Base-by-base conservation (phyloP, 2,113 vertebrate genomes). In the Eonycteris spelaea region DNA sequence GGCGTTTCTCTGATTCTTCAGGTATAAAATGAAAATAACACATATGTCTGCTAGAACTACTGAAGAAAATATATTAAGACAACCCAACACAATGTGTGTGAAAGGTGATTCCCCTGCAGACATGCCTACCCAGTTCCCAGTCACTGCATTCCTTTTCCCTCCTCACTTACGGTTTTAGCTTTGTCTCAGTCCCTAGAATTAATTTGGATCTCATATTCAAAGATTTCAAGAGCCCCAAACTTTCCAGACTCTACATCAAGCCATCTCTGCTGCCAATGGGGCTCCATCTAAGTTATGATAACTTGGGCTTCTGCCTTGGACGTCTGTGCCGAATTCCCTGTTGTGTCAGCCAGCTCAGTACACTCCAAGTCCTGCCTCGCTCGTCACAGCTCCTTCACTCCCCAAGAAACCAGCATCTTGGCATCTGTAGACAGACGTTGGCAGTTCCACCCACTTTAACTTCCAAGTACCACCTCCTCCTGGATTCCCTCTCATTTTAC, bases 71-170 rank as follows among this genome's bases (percentile, higher is more conserved):
- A 61, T 16, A 51, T 51, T 51, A 61, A 77, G 26, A n/a, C 86
- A 53, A 68, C 16, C 75, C 45, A 28, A 38, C 22, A 45, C 43
- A 16, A 22, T 19, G 7, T 26, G 45, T n/a, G 26, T 65, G 35
- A 30, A 91, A 45, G 75, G 26, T 1, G 0, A 35, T 13, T n/a
- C 21, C 2, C 3, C 6, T 26, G 3, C 0, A 6, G 65, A 26
- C 33, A 63, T 21, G 43, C 22, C 57, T 15, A 1, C 61, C 51
- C n/a, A 51, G 83, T 35, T n/a, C n/a, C 24, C 24, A 63, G 22
- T 19, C 45, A 65, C 53, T 43, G 21, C 4, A 0, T 6, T 80
- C 71, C 86, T 74, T n/a, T 65, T 35, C 75, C 26, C 38, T 51
- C 45, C n/a, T 92, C 51, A 30, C 22, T 18, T 51, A 38, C 74